Evolutionary conservation across 2,113 vertebrate genomes (phyloP), one percentile per base, ranked within the genome.

Genomic region (Peromyscus californicus): DNA sequence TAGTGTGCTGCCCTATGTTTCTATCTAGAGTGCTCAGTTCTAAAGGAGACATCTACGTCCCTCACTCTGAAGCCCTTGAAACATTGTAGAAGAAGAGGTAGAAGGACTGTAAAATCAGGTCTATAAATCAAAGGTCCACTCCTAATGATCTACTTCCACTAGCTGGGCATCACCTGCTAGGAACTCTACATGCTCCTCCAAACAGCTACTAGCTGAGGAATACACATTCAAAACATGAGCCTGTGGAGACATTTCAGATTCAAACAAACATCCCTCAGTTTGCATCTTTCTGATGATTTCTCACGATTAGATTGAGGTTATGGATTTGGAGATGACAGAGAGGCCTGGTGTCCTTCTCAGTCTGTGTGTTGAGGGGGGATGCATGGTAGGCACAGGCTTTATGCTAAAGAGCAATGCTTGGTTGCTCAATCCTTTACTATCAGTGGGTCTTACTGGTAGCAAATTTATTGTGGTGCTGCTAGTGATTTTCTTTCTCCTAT

Each of bases 401-500:
- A 42, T 78, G 51, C 12, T 59, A 12, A 22, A 70, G 22, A 79
- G 22, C 88, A 80, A 57, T n/a, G 8, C 9, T 92, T 85, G 87
- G 51, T 59, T 29, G 7, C 19, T 48, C 11, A 51, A 61, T 82
- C 39, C 57, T 91, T 1, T 17, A 85, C 2, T 51, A 26, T 86
- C 13, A 48, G 24, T 80, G 48, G 10, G 36, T 86, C 13, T 76
- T 86, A 33, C 2, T 29, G 80, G 9, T 0, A 72, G 79, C 4
- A 95, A 4, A 51, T 89, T 69, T 61, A 76, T 31, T 78, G 6
- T 91, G 36, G 13, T 19, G 13, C 42, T 78, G 3, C 75, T n/a
- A 45, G 17, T 91, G n/a, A n/a, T n/a, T 92, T 94, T 92, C 63
- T 79, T 95, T n/a, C 2, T 89, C 29, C 78, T 29, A 67, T 65